Evolutionary conservation across 2,113 vertebrate species (phyloP).

Genomic region (Platysteira castanea): DNA sequence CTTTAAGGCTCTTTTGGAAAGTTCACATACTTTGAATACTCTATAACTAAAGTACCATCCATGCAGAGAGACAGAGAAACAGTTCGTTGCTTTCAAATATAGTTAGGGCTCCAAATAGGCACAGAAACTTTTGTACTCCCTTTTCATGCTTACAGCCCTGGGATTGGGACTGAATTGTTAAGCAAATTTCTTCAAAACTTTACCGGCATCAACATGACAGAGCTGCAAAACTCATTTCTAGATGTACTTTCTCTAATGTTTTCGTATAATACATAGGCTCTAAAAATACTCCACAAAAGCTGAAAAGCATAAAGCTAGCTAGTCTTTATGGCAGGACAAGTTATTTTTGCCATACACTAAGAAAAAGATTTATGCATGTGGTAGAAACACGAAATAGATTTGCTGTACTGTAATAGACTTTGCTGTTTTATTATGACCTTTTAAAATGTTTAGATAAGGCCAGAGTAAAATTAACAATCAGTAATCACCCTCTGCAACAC

Average conservation of each 20-base stretch:
- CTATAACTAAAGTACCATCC: not conserved
- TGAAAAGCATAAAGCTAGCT: not conserved
- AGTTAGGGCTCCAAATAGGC: not conserved
- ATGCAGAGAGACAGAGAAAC: not conserved
- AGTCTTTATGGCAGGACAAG: not conserved
- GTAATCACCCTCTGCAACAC: not conserved
- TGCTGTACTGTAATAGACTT: not conserved
- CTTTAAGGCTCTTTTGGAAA: not conserved
- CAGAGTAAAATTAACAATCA: conserved; percentile 9
- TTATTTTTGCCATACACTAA: not conserved
- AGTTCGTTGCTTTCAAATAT: not conserved
- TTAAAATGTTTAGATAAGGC: not conserved
- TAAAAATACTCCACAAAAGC: not conserved
- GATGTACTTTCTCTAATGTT: not conserved
- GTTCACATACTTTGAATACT: not conserved
- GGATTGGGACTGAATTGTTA: not conserved
- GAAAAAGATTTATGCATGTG: not conserved
- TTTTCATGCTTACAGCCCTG: not conserved
- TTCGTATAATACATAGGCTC: not conserved
- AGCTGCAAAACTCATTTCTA: not conserved
- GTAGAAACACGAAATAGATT: not conserved
- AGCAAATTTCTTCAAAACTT: not conserved
- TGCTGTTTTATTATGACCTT: not conserved
- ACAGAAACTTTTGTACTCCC: not conserved
- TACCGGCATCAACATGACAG: fast-evolving